Conservation (phyloP, 2,888 invertebrate species). For the Stenichneumon culpator region DNA sequence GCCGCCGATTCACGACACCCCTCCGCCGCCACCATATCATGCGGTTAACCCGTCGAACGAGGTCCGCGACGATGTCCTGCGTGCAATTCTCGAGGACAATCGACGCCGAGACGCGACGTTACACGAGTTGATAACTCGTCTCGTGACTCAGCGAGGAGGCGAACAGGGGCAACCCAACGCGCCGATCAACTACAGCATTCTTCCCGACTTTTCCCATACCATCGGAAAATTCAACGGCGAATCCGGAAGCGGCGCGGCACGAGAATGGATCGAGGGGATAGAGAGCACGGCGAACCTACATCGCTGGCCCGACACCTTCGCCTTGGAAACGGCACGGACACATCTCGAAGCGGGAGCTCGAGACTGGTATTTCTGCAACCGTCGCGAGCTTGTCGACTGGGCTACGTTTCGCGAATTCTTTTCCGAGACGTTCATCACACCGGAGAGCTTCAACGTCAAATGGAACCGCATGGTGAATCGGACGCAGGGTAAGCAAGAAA, state of each 20-base stretch:
- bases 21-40: not conserved
- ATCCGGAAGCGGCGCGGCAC: not conserved
- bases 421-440: constrained; percentile 7
- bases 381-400: not conserved
- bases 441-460: constrained; percentile 23
- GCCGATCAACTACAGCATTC: not conserved
- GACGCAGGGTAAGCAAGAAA: constrained; percentile 27
- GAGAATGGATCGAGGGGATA: constrained; percentile 12
- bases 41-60: not conserved
- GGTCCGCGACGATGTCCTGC: not conserved
- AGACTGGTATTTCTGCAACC: constrained; percentile 20
- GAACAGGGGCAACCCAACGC: not conserved
- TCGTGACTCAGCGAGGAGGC: not conserved
- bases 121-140: not conserved
- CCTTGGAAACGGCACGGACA: constrained; percentile 24
- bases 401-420: not conserved
- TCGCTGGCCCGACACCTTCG: constrained; percentile 35
- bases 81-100: not conserved
- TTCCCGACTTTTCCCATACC: constrained; percentile 20
- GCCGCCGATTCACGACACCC: not conserved
- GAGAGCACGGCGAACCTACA: constrained; percentile 38
- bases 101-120: constrained; percentile 4
- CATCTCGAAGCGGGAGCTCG: constrained; percentile 32
- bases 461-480: constrained; percentile 38
- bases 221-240: constrained; percentile 36